Base-by-base conservation (phyloP, 2,797 vertebrate genomes). In the Pygocentrus nattereri region DNA sequence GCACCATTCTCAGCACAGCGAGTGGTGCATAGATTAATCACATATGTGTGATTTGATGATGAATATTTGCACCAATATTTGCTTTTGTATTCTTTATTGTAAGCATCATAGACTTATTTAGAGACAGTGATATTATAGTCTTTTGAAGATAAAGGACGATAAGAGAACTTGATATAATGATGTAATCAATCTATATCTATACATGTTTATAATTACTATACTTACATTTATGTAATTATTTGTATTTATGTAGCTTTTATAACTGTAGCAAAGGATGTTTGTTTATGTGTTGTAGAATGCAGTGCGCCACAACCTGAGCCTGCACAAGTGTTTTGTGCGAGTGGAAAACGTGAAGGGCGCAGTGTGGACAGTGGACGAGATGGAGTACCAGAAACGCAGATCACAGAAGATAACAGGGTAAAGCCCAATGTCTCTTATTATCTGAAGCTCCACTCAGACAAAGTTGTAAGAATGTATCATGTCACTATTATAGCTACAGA, bases 351-450 rank as follows among this genome's bases (percentile, higher is more conserved):
- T 99, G 92, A 99, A 99, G 94, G 98, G 98, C 87, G 98, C 98
- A 74, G 98, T 99, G 88, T 99, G 98, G 98, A 99, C 98, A 72
- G 98, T 99, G 87, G 98, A 99, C 70, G 98, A 99, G 94, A 93
- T 98, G 94, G 98, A 99, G 92, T 99, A 99, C 95, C 98, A 99
- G 95, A 99, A 98, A 93, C 96, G 98, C 94, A 96, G 98, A 93
- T 99, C 98, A 89, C 98, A 99, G 93, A 99, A 99, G 95, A 99
- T 99, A 95, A 99, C 98, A 88, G 98, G 98, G 98, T 99, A 96
- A 16, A 94, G 93, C 79, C 88, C 21, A 13, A 25, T 31, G 10
- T 12, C 23, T 27, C 58, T n/a, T 23, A 3, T 19, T 62, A 8
- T n/a, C 21, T n/a, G 13, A 50, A 50, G 4, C 19, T n/a, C 21